Evolutionary conservation across 1,140 invertebrate genomes (phyloP).

Genomic region (Ephestia elutella): DNA sequence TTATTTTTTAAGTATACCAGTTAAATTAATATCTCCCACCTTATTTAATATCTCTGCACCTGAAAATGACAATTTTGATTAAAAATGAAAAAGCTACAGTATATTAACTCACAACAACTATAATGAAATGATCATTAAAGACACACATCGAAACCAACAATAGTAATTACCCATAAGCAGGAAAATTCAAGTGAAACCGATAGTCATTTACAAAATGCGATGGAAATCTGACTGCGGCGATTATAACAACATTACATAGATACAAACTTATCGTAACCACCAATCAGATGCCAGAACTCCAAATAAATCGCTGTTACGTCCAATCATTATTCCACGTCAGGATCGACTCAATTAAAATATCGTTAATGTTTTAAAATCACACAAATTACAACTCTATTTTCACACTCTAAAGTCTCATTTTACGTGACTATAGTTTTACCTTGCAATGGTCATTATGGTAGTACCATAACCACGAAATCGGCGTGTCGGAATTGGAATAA

Average conservation of each 20-base stretch:
- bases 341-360: slow-evolving; percentile 74
- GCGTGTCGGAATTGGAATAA: slow-evolving; percentile 69
- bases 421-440: slow-evolving; percentile 29
- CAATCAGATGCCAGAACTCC: slow-evolving; percentile 72
- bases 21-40: too few relatives aligned
- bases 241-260: slow-evolving; percentile 70
- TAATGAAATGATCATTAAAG: not conserved
- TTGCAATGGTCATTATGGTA: slow-evolving; percentile 71
- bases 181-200: not conserved
- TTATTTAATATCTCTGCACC: too few relatives aligned
- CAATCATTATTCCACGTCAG: slow-evolving; percentile 73
- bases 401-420: slow-evolving; percentile 33
- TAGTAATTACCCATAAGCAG: not conserved
- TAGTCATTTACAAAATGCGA: slow-evolving; percentile 20
- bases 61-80: too few relatives aligned
- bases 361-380: slow-evolving; percentile 59
- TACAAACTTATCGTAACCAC: slow-evolving; percentile 70
- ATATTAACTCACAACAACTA: too few relatives aligned
- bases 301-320: slow-evolving; percentile 74
- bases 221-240: slow-evolving; percentile 35
- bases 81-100: too few relatives aligned
- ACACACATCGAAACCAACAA: not conserved
- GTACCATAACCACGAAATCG: slow-evolving; percentile 72
- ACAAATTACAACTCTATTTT: slow-evolving; percentile 47
- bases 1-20: too few relatives aligned